Percentiles rank a stretch among this genome's conserved stretches.
Evolutionary conservation across 2,113 vertebrate species (phyloP).

Genomic region (Megalops atlanticus): DNA sequence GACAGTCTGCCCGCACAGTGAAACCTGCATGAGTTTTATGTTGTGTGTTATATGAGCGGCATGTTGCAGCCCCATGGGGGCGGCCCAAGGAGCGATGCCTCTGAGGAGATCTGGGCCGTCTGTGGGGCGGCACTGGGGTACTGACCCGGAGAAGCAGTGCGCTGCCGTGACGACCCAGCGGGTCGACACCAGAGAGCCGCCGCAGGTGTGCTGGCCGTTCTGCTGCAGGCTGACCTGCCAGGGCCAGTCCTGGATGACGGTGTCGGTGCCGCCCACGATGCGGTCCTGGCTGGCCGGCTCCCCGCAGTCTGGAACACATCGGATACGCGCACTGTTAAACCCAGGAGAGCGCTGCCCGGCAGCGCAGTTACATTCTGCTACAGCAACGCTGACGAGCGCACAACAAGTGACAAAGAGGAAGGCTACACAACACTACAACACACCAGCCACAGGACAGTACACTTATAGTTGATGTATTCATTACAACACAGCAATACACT

Average conservation of each 20-base stretch:
- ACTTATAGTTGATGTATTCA: no score
- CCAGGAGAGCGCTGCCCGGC: neutral
- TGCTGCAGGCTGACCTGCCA: conserved; percentile 91
- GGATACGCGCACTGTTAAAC: neutral
- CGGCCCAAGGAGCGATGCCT: neutral
- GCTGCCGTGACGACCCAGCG: conserved; percentile 79
- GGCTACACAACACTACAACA: no score
- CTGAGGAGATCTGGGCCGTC: neutral
- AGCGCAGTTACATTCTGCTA: neutral
- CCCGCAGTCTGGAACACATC: conserved; percentile 74
- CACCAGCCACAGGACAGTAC: no score
- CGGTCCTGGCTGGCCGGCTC: conserved; percentile 49
- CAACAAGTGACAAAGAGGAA: neutral
- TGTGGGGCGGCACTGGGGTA: neutral
- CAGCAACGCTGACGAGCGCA: neutral
- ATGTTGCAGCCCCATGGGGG: neutral
- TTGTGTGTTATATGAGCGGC: no score
- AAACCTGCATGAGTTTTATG: no score
- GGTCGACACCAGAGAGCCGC: conserved; percentile 80
- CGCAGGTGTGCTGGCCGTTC: conserved; percentile 77
- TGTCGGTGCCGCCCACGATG: conserved; percentile 76
- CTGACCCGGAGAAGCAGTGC: conserved; percentile 78
- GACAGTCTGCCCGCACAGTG: no score
- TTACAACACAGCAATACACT: no score
- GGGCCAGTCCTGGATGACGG: conserved; percentile 77